These are phyloP conservation scores for Amia ocellicauda DNA, from an alignment of 2,113 vertebrate species.

Conservation along the genomic window DNA sequence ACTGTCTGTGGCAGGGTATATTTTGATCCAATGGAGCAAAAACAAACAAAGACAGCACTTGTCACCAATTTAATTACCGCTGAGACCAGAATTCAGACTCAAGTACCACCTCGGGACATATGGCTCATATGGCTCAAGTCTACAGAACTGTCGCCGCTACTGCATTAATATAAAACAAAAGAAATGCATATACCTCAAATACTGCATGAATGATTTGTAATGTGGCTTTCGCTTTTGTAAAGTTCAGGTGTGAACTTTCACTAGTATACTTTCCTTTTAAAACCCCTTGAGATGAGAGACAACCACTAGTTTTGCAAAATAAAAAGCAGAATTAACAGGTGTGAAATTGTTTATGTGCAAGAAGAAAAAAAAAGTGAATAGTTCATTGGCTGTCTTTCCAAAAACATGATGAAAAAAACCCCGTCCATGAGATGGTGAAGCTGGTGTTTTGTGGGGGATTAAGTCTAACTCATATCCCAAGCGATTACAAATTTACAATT, in stretches of 20 bases:
- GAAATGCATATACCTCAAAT: conserved; percentile 1
- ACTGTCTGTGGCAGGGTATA: conserved; percentile 6
- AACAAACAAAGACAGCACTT: conserved; percentile 26
- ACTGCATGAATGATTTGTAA: conserved; percentile 6
- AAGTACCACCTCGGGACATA: neutral
- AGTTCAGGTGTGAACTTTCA: neutral
- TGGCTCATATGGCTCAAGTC: neutral
- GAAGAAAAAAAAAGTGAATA: too few species aligned
- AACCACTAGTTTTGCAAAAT: too few species aligned
- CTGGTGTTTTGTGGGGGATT: neutral
- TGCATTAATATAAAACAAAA: conserved; percentile 14
- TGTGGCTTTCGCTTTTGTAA: conserved; percentile 1
- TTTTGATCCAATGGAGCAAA: conserved; percentile 23
- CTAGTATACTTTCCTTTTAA: neutral
- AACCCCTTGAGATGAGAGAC: too few species aligned
- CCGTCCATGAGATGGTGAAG: neutral
- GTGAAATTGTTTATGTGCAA: too few species aligned
- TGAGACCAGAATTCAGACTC: neutral
- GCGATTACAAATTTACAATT: neutral
- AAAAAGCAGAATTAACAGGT: too few species aligned
- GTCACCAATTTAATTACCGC: conserved; percentile 22
- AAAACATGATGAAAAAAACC: too few species aligned
- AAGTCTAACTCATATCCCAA: neutral
- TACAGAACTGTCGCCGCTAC: neutral
- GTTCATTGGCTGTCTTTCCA: too few species aligned